A percentile compares a stretch with the other conserved stretches of the same genome.
These are phyloP conservation scores for Urocyon cinereoargenteus DNA, from an alignment of 2,797 vertebrate species.

Conservation along the genomic window DNA sequence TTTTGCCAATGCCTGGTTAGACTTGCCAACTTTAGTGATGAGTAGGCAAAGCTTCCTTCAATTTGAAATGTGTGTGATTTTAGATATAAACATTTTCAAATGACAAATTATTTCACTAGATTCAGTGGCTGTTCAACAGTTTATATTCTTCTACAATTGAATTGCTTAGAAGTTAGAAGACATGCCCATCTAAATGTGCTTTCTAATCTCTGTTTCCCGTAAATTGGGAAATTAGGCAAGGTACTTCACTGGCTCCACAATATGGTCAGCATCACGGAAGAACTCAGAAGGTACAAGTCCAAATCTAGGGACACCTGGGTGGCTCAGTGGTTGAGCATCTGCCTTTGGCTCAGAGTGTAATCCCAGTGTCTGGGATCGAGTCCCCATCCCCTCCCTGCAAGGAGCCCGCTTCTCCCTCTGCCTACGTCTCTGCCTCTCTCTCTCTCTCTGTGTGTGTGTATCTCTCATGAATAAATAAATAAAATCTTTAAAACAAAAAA, in stretches of 20 bases:
- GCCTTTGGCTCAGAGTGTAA: too few species aligned
- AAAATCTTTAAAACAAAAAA: too few species aligned
- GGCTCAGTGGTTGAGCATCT: too few species aligned
- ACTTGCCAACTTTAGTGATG: conserved; percentile 13
- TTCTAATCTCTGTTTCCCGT: conserved; percentile 22
- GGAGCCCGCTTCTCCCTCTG: too few species aligned
- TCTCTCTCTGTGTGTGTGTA: too few species aligned
- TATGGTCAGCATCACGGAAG: not conserved
- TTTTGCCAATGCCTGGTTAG: conserved; percentile 1
- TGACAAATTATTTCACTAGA: not conserved
- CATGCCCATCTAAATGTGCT: not conserved
- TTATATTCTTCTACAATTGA: conserved; percentile 18
- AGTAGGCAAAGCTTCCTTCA: not conserved
- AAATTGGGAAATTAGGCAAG: not conserved
- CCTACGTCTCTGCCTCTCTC: too few species aligned
- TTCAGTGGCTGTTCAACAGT: not conserved
- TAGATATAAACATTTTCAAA: conserved; percentile 37
- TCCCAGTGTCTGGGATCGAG: too few species aligned
- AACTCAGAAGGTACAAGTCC: not conserved
- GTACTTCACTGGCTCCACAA: not conserved
- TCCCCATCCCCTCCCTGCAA: too few species aligned
- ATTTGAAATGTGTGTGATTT: not conserved
- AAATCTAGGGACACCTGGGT: not conserved
- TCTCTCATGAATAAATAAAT: too few species aligned
- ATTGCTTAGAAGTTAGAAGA: not conserved